These are phyloP conservation scores for Pantherophis vulpinus DNA, from an alignment of 2,797 vertebrate species.

Conservation along the genomic window DNA sequence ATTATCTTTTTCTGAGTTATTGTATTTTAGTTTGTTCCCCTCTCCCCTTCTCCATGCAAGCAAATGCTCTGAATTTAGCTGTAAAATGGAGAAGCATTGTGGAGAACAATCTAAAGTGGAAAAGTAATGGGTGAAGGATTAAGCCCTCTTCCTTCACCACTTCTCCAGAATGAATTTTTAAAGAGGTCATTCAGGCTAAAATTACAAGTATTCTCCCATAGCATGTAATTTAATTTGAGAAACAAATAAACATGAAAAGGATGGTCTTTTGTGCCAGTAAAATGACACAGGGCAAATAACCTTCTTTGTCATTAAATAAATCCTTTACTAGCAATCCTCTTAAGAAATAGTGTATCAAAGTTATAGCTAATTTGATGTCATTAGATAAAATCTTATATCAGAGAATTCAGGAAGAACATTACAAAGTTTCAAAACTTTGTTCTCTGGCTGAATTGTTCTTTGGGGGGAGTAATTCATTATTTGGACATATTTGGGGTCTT, in stretches of 20 bases:
- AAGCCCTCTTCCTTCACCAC: background rate
- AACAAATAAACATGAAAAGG: background rate
- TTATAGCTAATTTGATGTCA: background rate
- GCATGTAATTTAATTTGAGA: background rate
- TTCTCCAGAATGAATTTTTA: background rate
- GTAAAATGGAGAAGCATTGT: background rate
- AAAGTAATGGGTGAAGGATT: background rate
- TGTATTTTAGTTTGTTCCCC: background rate
- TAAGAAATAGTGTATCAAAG: background rate
- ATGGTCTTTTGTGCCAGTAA: background rate
- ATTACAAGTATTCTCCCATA: background rate
- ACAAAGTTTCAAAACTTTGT: background rate
- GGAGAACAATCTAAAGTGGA: background rate
- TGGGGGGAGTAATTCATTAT: background rate
- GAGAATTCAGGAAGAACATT: background rate
- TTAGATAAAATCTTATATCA: background rate
- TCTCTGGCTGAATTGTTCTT: background rate
- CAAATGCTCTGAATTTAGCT: background rate
- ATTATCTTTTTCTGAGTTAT: background rate
- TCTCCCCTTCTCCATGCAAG: background rate
- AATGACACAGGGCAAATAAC: background rate
- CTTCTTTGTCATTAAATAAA: background rate
- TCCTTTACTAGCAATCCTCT: background rate
- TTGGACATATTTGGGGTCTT: background rate
- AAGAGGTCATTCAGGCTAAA: background rate